Conservation (phyloP, 2,113 vertebrate genomes). For the Pseudorectes ferrugineus region DNA sequence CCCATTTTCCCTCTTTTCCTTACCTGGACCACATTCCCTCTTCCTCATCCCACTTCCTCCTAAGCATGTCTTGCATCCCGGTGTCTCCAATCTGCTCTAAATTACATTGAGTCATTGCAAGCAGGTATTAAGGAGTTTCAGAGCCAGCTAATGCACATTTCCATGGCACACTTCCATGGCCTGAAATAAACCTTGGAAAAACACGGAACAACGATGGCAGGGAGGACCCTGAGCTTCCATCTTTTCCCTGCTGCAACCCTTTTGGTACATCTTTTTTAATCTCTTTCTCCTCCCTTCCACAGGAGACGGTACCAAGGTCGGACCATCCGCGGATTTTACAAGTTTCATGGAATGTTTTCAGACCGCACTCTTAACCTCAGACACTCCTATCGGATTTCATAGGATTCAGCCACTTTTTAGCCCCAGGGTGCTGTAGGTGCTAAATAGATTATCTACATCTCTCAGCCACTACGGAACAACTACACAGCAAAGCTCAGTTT, state of each 20-base stretch:
- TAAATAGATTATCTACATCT: neutral
- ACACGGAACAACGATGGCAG: neutral
- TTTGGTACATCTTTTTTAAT: neutral
- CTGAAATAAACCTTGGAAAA: conserved; percentile 18
- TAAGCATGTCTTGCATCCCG: neutral
- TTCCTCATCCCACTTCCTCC: neutral
- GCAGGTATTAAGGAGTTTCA: neutral
- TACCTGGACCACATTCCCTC: neutral
- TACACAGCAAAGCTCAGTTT: neutral
- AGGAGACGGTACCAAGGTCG: neutral
- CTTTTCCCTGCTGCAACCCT: neutral
- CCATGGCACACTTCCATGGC: neutral
- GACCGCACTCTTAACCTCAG: neutral
- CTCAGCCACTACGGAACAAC: neutral
- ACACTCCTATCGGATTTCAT: conserved; percentile 3
- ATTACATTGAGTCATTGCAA: neutral
- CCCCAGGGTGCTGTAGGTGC: neutral
- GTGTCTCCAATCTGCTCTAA: neutral
- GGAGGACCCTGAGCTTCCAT: neutral
- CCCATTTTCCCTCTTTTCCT: neutral
- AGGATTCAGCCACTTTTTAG: neutral
- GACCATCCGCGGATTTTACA: neutral
- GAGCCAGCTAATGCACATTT: conserved; percentile 1
- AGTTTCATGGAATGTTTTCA: neutral
- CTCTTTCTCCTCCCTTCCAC: neutral